Base-by-base conservation (phyloP, 2,797 vertebrate species). In the Fringilla coelebs region DNA sequence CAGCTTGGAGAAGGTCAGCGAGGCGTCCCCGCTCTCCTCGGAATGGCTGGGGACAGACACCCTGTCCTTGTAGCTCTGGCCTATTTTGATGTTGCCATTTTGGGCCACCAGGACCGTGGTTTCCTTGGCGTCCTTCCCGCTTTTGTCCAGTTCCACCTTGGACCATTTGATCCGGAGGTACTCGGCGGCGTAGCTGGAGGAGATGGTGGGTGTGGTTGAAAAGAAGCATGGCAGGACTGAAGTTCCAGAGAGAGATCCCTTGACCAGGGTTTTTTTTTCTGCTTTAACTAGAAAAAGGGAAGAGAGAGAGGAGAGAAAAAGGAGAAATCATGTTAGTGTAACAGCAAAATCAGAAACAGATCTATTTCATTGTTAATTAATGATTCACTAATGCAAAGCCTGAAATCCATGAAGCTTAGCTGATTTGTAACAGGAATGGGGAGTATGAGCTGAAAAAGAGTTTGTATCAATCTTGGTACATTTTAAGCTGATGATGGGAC, bases 111-210 rank as follows among this genome's bases (percentile, higher is more conserved):
- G 97, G 80, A 99, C 99, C 1, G 98, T 99, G 28, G 98, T 98
- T 97, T 99, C 99, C 85, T 97, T 98, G 89, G 98, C 96, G 17
- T 98, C 98, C 90, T 98, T 98, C 82, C 98, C 98, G 11, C 91
- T 97, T 76, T 96, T 97, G 60, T 98, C 98, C 55, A 97, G 94
- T 34, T 98, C 98, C 62, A 99, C 98, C 97, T 98, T 99, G 90
- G 98, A 99, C 99, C 99, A 99, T 96, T 99, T 99, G 97, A 99
- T 99, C 77, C 99, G 98, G 76, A 99, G 97, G 96, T 98, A 98
- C 91, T 99, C 99, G 19, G 94, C 97, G 32, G 95, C 97, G 11
- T 97, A 98, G 94, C 94, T 96, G 55, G 99, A 98, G 29, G 98
- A 95, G 70, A 98, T 97, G 34, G 98, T 99, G 61, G 99, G 98